Percentiles rank a stretch among this genome's conserved stretches.
phyloP scores from a whole-genome alignment of 2,797 vertebrate genomes.

The Periparus ater region DNA sequence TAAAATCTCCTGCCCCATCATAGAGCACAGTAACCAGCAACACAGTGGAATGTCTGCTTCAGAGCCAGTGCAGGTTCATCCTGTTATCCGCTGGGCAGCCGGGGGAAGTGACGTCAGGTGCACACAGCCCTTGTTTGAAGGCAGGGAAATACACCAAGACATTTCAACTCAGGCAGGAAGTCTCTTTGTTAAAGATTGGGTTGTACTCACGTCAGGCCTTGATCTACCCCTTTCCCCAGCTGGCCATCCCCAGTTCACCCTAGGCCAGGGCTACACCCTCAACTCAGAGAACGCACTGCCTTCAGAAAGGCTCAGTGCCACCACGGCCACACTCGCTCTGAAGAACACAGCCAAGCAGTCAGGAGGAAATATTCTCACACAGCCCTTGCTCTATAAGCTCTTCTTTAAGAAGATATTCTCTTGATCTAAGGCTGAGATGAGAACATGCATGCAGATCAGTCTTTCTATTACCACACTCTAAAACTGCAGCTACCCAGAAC shows the following conservation, averaged over 20 bases:
- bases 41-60: conserved; percentile 58
- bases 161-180: conserved; percentile 48
- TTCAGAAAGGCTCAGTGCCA: fast-evolving
- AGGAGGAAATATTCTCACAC: not conserved
- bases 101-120: conserved; percentile 50
- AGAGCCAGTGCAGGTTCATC: conserved; percentile 54
- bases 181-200: conserved; percentile 5
- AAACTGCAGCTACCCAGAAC: not conserved
- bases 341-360: not conserved
- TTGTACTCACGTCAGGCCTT: not conserved
- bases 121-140: conserved; percentile 30
- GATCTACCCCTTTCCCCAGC: not conserved
- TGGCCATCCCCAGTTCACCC: not conserved
- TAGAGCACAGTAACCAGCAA: not conserved
- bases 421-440: not conserved
- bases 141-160: conserved; percentile 6
- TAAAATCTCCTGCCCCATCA: not conserved
- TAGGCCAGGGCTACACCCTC: not conserved
- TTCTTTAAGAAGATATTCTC: not conserved
- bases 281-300: fast-evolving
- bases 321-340: not conserved
- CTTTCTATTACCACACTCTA: not conserved
- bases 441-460: fast-evolving
- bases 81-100: conserved; percentile 45
- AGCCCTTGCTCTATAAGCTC: not conserved